Evolutionary conservation across 2,113 vertebrate species (phyloP).

Genomic region (Rhinoderma darwinii): DNA sequence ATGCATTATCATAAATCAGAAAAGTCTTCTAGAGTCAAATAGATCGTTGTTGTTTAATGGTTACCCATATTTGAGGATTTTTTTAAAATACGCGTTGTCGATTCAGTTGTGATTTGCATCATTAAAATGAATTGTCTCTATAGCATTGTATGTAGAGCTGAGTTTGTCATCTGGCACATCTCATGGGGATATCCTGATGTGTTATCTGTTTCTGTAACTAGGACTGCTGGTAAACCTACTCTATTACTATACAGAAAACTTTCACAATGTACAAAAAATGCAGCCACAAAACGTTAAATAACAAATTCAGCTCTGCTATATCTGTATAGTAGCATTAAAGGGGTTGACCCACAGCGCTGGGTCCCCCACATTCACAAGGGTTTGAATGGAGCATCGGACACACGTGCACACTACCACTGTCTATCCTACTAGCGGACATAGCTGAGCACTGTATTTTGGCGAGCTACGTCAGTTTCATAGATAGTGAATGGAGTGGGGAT

Average conservation of each 20-base stretch:
- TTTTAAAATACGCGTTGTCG: neutral
- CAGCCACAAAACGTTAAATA: no score
- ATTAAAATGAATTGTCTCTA: neutral
- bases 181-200: neutral
- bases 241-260: neutral
- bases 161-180: neutral
- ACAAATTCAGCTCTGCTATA: neutral
- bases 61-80: neutral
- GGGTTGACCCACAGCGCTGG: no score
- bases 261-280: neutral
- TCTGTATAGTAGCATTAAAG: neutral
- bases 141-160: neutral
- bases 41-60: no score
- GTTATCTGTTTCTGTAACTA: neutral
- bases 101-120: neutral
- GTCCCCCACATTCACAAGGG: no score
- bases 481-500: no score
- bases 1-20: no score
- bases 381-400: no score
- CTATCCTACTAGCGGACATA: no score
- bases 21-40: no score
- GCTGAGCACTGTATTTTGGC: no score
- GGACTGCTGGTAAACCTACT: neutral
- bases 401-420: no score
- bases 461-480: no score